phyloP scores from a whole-genome alignment of 2,113 vertebrate species.

The Zosterops pallidus region DNA sequence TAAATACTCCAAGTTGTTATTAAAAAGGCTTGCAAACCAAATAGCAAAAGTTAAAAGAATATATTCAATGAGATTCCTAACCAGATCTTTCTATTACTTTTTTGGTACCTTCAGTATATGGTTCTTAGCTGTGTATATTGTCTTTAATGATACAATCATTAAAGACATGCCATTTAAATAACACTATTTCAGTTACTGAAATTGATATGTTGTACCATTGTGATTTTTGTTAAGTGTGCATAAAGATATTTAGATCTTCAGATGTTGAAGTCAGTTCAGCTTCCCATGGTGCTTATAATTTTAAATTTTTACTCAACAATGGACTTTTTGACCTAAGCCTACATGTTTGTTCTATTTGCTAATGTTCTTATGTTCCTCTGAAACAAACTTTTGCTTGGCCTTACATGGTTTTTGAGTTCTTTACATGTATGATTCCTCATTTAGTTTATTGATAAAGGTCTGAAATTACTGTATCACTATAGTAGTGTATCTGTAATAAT shows the following conservation, averaged over 20 bases:
- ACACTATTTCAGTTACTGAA: not conserved
- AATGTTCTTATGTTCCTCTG: not conserved
- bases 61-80: not conserved
- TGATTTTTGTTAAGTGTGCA: not conserved
- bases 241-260: not conserved
- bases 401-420: not conserved
- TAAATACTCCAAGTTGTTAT: not conserved
- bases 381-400: not conserved
- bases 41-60: not conserved
- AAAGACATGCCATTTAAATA: not conserved
- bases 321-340: not conserved
- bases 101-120: not conserved
- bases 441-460: not conserved
- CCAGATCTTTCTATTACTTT: not conserved
- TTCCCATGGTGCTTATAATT: not conserved
- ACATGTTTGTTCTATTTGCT: not conserved
- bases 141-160: not conserved
- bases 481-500: not conserved
- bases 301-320: no score
- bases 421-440: not conserved
- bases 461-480: not conserved
- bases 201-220: fast-evolving
- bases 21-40: not conserved
- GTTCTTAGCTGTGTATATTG: not conserved
- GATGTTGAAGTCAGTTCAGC: not conserved